Evolutionary conservation across 2,113 vertebrate genomes (phyloP).

Genomic region (Protobothrops mucrosquamatus): DNA sequence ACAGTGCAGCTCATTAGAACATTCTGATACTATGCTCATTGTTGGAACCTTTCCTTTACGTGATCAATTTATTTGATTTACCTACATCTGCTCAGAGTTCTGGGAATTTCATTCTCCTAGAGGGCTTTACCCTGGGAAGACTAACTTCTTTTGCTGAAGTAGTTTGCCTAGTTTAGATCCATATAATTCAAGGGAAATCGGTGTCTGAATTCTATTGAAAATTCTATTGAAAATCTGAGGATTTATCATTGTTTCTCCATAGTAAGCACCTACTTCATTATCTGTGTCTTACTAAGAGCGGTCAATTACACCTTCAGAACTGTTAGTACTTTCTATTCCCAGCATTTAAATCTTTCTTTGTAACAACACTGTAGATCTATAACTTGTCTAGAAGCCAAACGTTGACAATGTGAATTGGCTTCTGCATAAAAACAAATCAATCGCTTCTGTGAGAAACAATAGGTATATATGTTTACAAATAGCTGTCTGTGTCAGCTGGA

Average conservation of each 20-base stretch:
- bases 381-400: conserved; percentile 20
- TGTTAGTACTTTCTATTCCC: conserved; percentile 12
- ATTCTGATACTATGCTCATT: background rate
- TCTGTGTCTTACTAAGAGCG: conserved; percentile 19
- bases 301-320: conserved; percentile 37
- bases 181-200: background rate
- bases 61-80: background rate
- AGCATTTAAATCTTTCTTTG: conserved; percentile 44
- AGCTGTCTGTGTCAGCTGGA: conserved; percentile 22
- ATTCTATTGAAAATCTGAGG: background rate
- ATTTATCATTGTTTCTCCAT: background rate
- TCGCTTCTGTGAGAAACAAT: conserved; percentile 26
- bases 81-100: background rate
- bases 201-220: background rate
- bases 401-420: conserved; percentile 43
- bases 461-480: conserved; percentile 35
- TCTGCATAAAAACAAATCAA: conserved; percentile 37
- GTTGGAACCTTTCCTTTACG: background rate
- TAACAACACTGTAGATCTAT: conserved; percentile 24
- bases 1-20: background rate
- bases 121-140: background rate
- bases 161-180: background rate
- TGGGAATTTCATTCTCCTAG: background rate
- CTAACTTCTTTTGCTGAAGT: background rate
- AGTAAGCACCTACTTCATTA: conserved; percentile 3